Conservation (phyloP, 2,113 vertebrate genomes). For the Probosciger aterrimus region DNA sequence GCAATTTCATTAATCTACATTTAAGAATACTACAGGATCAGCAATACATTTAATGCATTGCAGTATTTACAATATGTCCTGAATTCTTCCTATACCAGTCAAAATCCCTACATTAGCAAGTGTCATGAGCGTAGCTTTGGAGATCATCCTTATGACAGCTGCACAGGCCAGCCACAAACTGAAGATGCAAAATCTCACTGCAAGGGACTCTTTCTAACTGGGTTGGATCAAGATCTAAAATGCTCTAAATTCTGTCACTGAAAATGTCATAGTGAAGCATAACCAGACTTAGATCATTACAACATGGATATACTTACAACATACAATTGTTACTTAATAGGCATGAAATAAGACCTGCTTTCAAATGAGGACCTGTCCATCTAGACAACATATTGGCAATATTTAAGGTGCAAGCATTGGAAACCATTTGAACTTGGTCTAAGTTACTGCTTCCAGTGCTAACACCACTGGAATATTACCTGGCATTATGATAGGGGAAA, state of each 20-base stretch:
- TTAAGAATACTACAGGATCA: not conserved
- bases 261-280: not conserved
- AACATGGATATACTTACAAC: not conserved
- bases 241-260: not conserved
- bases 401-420: not conserved
- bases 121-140: rapidly evolving
- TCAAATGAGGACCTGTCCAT: not conserved
- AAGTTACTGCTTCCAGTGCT: not conserved
- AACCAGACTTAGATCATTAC: not conserved
- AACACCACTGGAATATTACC: not conserved
- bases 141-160: not conserved
- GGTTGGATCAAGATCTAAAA: not conserved
- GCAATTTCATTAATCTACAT: not conserved
- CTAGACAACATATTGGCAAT: not conserved
- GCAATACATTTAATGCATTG: not conserved
- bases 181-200: not conserved
- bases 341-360: not conserved
- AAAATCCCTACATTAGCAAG: not conserved
- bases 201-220: not conserved
- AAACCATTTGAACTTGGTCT: not conserved
- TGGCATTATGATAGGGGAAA: rapidly evolving
- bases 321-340: not conserved
- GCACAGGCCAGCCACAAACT: not conserved
- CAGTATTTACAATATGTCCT: not conserved
- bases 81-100: not conserved